Base-by-base conservation (phyloP, 1,140 invertebrate genomes). In the Formica selysi region DNA sequence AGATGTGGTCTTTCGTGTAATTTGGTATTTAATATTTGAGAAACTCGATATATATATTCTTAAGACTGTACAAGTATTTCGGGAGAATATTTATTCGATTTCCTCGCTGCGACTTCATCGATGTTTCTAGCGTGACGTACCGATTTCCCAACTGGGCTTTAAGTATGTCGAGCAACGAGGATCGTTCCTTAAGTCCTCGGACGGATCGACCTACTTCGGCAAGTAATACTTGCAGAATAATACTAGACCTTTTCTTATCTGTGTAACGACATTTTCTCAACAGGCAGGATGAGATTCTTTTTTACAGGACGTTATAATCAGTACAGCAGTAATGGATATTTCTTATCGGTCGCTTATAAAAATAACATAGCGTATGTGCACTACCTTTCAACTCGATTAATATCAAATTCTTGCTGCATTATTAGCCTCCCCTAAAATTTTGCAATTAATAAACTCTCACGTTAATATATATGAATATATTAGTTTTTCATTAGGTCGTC, bases 161-260 rank as follows among this genome's bases (percentile, higher is more conserved):
- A 68, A 70, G 74, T 68, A 86, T 61, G 51, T 86, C 76, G 64
- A 61, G 32, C 10, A 13, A 8, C 36, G 48, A n/a, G 48, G 64
- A 22, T 78, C 83, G 51, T 80, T 70, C 19, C 36, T 36, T 26
- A 79, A 79, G 64, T 79, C 76, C 41, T 61, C 44, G 65, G 78
- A 71, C 38, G n/a, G 70, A 86, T 83, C 78, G 78, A 86, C 78
- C 85, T 83, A 86, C 65, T 83, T 86, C 78, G 59, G 13, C 11
- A 86, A 86, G 78, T 86, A 83, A 86, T 83, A 86, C 44, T 83
- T 29, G 22, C 41, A 29, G 26, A 51, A 54, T 71, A 86, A 71
- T 32, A 29, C 67, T 13, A 81, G 36, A 51, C 48, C 57, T 41
- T 32, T 32, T 38, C 54, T 83, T 83, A 83, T 74, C 68, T 44